Evolutionary conservation across 2,113 vertebrate genomes (phyloP).

Genomic region (Beaufortia kweichowensis): DNA sequence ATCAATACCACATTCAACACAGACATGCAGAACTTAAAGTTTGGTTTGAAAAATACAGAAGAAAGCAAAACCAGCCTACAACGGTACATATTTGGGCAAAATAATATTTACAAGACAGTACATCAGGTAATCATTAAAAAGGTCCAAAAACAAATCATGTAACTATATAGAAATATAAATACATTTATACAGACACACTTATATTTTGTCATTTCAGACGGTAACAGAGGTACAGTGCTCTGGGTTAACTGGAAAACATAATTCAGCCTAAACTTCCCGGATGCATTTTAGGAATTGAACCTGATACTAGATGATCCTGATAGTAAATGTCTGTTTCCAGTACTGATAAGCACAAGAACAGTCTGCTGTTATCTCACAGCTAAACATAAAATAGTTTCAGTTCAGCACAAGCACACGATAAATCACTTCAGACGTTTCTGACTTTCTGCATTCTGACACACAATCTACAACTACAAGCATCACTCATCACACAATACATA

Average conservation of each 20-base stretch:
- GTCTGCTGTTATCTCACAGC: not conserved
- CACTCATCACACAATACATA: conserved; percentile 34
- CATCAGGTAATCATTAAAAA: not conserved
- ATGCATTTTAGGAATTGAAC: not conserved
- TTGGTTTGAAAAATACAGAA: not conserved
- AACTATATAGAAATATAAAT: conserved; percentile 11
- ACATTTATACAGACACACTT: not conserved
- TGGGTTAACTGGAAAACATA: not conserved
- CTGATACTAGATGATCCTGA: not conserved
- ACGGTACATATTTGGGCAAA: not conserved
- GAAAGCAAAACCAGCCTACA: not conserved
- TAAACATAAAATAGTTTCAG: not conserved
- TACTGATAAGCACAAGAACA: not conserved
- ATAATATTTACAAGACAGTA: not conserved
- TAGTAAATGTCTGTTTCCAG: not conserved
- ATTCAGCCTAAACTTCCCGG: not conserved
- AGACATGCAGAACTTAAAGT: too few relatives aligned
- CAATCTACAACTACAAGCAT: not conserved
- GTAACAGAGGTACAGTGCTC: not conserved
- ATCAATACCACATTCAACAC: not conserved
- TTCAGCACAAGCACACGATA: not conserved
- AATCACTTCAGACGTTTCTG: not conserved
- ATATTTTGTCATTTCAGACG: conserved; percentile 1
- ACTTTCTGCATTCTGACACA: not conserved
- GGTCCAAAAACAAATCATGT: not conserved